Evolutionary conservation across 2,797 vertebrate genomes (phyloP), one percentile per base, ranked within the genome.

Genomic region (Darevskia nairensis): DNA sequence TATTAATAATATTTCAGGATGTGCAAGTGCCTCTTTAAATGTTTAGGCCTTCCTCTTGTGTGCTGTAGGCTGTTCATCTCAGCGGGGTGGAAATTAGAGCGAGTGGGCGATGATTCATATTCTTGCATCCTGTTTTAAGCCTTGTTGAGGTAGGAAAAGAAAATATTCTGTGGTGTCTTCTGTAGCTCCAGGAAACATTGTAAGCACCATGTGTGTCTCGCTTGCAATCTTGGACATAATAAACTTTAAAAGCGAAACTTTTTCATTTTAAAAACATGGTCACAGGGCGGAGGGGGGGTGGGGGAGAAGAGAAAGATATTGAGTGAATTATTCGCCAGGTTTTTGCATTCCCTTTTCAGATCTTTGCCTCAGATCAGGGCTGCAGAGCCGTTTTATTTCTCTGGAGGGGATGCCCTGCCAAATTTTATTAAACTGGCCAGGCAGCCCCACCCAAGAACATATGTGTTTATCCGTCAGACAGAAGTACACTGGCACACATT

Each of bases 41-140:
- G 19, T 66, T 66, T 41, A 68, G 17, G 32, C 2, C 39, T 77
- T 44, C 2, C 11, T 69, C 41, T 74, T 25, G 27, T 25, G 27
- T 80, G 50, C 27, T 76, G 76, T 15, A 66, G 44, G 17, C 17
- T 23, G n/a, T 59, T 61, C 27, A 66, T 55, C 72, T 86, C 64
- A 39, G 41, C 13, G 15, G 80, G 80, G 80, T 78, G 64, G 88
- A 68, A 69, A 68, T 50, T 27, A 69, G 61, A 41, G 46, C 41
- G 19, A 41, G 39, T 13, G 72, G 68, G 61, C 19, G 59, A 76
- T 83, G 35, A 79, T 83, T 83, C 29, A 79, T 79, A 23, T 80
- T 86, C n/a, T 78, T 23, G 29, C 29, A 79, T 89, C 74, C 39
- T 78, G 72, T 55, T 64, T 64, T 72, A 35, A 83, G 35, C 15